Conservation (phyloP, 2,113 vertebrate species). For the Panthera leo region DNA sequence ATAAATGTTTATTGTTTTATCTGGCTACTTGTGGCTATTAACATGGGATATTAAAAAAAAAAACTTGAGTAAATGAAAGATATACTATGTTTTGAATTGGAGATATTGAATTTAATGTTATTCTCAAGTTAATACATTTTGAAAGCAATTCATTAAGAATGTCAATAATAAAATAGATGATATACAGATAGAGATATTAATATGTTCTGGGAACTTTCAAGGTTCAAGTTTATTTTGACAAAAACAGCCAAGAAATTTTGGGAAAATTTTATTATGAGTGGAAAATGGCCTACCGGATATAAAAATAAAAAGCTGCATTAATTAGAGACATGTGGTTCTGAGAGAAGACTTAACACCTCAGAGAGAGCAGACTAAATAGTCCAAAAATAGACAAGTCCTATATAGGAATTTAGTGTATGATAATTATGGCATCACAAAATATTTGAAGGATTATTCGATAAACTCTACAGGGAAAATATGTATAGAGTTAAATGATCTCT, state of each 20-base stretch:
- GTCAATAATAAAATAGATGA: not conserved
- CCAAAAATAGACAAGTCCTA: not conserved
- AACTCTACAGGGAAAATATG: not conserved
- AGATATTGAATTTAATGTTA: not conserved
- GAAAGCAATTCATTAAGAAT: not conserved
- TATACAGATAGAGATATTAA: not conserved
- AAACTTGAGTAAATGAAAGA: not conserved
- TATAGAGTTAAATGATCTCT: not conserved
- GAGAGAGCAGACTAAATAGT: not conserved
- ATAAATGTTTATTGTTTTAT: not conserved
- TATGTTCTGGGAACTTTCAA: not conserved
- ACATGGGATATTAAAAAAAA: not conserved
- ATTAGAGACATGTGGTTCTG: not conserved
- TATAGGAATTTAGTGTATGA: not conserved
- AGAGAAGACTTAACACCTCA: not conserved
- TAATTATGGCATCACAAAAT: not conserved
- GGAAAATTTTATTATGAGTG: not conserved
- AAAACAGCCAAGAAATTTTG: not conserved
- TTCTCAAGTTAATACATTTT: not conserved
- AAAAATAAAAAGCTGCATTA: not conserved
- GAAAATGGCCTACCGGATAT: not conserved
- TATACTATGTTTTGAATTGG: not conserved
- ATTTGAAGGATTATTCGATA: not conserved
- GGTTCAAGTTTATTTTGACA: not conserved
- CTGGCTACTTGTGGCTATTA: not conserved